Evolutionary conservation across 35 echinoderm and acorn worm genomes (phyloP).

Genomic region (Holothuria glaberrima): DNA sequence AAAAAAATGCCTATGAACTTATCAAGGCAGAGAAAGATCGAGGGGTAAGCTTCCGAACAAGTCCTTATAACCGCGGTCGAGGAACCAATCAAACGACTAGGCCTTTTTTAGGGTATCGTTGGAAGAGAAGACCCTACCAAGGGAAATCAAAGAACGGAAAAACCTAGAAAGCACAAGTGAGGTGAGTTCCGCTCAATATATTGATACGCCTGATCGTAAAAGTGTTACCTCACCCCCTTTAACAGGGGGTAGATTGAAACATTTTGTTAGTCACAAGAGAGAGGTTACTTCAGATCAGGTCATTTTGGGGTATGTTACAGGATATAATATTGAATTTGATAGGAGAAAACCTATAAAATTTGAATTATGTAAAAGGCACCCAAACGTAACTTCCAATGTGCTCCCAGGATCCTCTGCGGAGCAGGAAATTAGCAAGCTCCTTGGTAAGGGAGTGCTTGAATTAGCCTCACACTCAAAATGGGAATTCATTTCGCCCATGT

Average conservation of each 20-base stretch:
- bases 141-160: constrained; percentile 8
- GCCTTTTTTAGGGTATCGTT: constrained; percentile 10
- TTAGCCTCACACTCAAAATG: too few relatives aligned
- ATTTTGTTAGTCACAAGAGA: neutral
- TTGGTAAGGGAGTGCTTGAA: too few relatives aligned
- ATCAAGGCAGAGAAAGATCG: neutral
- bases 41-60: too few relatives aligned
- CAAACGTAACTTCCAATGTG: too few relatives aligned
- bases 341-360: neutral
- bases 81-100: neutral
- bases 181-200: neutral
- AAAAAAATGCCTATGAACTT: neutral
- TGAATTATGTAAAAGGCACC: neutral
- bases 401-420: too few relatives aligned
- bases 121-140: neutral
- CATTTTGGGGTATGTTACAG: constrained; percentile 7
- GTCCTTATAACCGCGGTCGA: neutral
- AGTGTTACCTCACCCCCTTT: neutral
- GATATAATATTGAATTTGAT: constrained; percentile 49
- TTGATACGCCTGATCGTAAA: neutral
- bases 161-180: neutral
- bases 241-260: constrained; percentile 35
- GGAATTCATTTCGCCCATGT: too few relatives aligned
- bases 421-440: too few relatives aligned
- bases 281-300: constrained; percentile 34